Evolutionary conservation across 2,888 invertebrate species (phyloP), one percentile per base, ranked within the genome.

Genomic region (Cynaeus angustus): DNA sequence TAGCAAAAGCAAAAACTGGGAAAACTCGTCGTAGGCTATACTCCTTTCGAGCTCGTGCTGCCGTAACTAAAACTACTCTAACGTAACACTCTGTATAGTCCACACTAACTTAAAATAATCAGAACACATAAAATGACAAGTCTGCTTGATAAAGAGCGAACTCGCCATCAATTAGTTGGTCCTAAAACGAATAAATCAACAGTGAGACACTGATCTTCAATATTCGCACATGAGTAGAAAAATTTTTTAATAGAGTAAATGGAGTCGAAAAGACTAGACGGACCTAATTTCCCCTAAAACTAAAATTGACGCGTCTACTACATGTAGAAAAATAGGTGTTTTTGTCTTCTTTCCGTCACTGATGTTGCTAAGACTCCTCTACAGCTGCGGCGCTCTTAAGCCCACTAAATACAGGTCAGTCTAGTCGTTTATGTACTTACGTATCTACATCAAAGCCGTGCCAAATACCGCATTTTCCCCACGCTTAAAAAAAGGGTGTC

Each of bases 161-260:
- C 66, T 43, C 70, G 68, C 50, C 62, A 61, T 68, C 45, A 41
- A 66, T 64, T 74, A 74, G 61, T 77, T 77, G 77, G 77, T 77
- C 76, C 74, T 76, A 76, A 71, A 76, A 71, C 48, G 71, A 75
- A 71, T 75, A 66, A 74, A 77, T 67, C 33, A 55, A 74, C 64
- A 72, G 71, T 72, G 70, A 71, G 65, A 75, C 71, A 75, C 73
- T 72, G 72, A 74, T 74, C 48, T 70, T 74, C 56, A 72, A 67
- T 72, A 72, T 68, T 72, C 66, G 59, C 68, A 65, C 62, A 72
- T 72, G 64, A 74, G 70, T 75, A 74, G 70, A 75, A 73, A 72
- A 70, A 50, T 53, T 62, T 48, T 68, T 41, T 55, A 68, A 53
- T 69, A 59, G 64, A 65, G 13, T 41, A 33, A 33, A 46, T 46